Conservation (phyloP, 2,113 vertebrate genomes). For the Erpornis zantholeuca region DNA sequence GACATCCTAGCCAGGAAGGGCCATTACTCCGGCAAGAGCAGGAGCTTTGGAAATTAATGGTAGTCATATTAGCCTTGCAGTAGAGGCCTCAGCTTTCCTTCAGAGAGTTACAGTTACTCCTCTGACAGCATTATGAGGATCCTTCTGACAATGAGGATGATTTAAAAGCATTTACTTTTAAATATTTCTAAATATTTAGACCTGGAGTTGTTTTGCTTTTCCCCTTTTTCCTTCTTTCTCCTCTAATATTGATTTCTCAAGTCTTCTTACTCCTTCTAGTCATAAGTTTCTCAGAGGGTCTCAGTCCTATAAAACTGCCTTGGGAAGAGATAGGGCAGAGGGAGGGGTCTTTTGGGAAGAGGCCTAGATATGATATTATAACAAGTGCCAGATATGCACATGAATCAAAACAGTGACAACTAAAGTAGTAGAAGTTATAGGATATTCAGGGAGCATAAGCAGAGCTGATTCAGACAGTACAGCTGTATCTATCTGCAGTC, state of each 20-base stretch:
- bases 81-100: neutral
- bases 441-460: neutral
- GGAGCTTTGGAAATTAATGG: neutral
- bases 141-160: neutral
- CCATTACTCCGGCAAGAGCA: neutral
- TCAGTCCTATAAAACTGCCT: neutral
- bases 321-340: neutral
- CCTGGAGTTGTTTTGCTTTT: neutral
- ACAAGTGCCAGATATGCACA: neutral
- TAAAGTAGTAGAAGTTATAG: neutral
- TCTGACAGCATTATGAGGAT: neutral
- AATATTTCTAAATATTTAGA: neutral
- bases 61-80: neutral
- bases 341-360: neutral
- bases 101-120: neutral
- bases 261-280: neutral
- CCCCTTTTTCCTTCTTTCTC: neutral
- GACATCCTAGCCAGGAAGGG: neutral
- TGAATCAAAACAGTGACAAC: neutral
- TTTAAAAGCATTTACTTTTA: conserved; percentile 16
- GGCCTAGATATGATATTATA: neutral
- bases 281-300: neutral
- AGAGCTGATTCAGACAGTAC: neutral
- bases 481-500: neutral
- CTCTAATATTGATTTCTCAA: neutral